Evolutionary conservation across 2,797 vertebrate genomes (phyloP).

Genomic region (Lates japonicus): DNA sequence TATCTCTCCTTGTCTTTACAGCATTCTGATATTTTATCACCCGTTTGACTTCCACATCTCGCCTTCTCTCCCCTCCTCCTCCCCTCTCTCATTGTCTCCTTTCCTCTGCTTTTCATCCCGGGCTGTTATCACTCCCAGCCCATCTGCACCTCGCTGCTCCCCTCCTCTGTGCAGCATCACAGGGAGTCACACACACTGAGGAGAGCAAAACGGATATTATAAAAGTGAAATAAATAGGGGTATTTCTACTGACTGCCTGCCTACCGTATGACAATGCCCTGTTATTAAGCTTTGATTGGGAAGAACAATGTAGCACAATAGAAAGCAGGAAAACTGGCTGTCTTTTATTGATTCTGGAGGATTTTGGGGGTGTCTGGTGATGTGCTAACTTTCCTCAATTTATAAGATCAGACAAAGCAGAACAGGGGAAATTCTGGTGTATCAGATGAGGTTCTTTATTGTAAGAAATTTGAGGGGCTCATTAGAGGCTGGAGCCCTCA

Average conservation of each 20-base stretch:
- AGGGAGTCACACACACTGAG: constrained; percentile 47
- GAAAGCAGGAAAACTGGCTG: constrained; percentile 4
- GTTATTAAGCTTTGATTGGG: constrained; percentile 54
- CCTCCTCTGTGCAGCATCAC: constrained; percentile 47
- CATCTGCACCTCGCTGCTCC: constrained; percentile 75
- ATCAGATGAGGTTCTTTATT: constrained; percentile 57
- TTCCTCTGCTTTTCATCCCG: constrained; percentile 71
- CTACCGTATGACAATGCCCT: constrained; percentile 39
- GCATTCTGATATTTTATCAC: constrained; percentile 72
- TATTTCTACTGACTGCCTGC: constrained; percentile 41
- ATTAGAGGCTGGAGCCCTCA: constrained; percentile 53
- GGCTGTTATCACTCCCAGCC: constrained; percentile 77
- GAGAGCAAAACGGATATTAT: constrained; percentile 63
- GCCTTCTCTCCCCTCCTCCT: constrained; percentile 55
- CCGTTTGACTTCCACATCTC: constrained; percentile 68
- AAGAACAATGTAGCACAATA: constrained; percentile 28
- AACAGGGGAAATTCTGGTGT: constrained; percentile 19
- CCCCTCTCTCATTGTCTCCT: constrained; percentile 72
- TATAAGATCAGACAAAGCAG: too few species aligned
- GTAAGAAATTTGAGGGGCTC: constrained; percentile 59
- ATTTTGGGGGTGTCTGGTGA: constrained; percentile 21
- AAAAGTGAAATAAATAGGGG: constrained; percentile 67
- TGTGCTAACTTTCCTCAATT: constrained; percentile 9
- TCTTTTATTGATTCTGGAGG: constrained; percentile 52
- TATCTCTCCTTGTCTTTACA: constrained; percentile 57